These are phyloP conservation scores for Tapirus terrestris DNA, from an alignment of 2,113 vertebrate genomes.

Conservation along the genomic window DNA sequence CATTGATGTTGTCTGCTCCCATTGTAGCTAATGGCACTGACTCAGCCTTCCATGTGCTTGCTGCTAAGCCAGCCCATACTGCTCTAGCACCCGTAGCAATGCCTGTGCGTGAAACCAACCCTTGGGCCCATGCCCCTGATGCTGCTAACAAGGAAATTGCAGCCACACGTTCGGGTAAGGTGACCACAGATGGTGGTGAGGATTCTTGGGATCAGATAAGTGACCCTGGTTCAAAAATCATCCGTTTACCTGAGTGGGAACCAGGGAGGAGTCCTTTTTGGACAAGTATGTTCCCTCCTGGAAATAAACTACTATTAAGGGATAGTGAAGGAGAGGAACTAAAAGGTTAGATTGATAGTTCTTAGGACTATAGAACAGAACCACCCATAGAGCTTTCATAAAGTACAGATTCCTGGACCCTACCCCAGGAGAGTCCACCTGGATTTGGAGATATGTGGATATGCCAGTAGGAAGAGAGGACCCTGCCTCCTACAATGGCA, in stretches of 20 bases:
- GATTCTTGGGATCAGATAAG: constrained; percentile 80
- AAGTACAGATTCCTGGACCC: neutral
- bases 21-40: constrained; percentile 96
- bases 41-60: constrained; percentile 91
- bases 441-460: neutral
- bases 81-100: constrained; percentile 92
- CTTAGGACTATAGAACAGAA: neutral
- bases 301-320: constrained; percentile 2
- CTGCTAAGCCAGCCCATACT: constrained; percentile 88
- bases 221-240: constrained; percentile 61
- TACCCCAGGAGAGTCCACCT: neutral
- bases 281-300: constrained; percentile 21
- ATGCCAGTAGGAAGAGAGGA: neutral
- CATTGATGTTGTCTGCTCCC: constrained; percentile 90
- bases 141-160: constrained; percentile 87
- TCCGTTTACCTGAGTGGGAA: constrained; percentile 61
- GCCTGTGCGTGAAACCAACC: constrained; percentile 98
- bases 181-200: constrained; percentile 78
- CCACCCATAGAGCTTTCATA: neutral
- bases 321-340: neutral
- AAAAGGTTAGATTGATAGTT: neutral
- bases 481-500: neutral
- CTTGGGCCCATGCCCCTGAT: constrained; percentile 94
- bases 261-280: constrained; percentile 68
- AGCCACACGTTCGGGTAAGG: constrained; percentile 90